Percentiles rank a stretch among this genome's conserved stretches.
Evolutionary conservation across 23 tunicate genomes (phyloP).

Genomic region (Styela clava): DNA sequence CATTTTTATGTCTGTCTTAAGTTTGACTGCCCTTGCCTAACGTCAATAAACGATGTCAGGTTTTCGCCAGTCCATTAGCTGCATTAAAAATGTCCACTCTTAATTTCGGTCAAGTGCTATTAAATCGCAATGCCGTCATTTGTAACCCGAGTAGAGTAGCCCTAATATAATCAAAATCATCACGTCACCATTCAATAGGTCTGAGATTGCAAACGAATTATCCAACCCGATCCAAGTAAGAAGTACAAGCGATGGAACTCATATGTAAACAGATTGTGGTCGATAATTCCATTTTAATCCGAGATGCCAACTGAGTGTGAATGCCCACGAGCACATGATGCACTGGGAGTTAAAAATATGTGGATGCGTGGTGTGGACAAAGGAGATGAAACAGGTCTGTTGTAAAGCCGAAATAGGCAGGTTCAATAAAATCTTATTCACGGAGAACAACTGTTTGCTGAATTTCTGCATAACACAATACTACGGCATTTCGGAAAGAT

Average conservation of each 20-base stretch:
- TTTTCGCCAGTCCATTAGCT: neutral
- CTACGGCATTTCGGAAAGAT: too few species aligned
- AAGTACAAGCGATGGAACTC: constrained; percentile 61
- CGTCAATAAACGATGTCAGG: neutral
- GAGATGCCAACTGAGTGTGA: neutral
- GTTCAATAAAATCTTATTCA: too few species aligned
- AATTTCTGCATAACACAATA: too few species aligned
- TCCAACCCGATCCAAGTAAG: constrained; percentile 51
- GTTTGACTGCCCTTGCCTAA: neutral
- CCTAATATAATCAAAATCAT: neutral
- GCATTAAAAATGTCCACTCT: neutral
- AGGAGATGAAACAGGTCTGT: constrained; percentile 57
- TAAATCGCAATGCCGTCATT: neutral
- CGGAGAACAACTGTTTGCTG: too few species aligned
- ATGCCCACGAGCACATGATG: constrained; percentile 34
- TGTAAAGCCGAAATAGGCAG: too few species aligned
- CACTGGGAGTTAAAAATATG: constrained; percentile 75
- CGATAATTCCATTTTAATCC: neutral
- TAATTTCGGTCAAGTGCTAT: neutral
- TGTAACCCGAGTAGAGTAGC: neutral
- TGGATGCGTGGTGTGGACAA: constrained; percentile 83
- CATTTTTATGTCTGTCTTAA: neutral
- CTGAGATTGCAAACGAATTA: constrained; percentile 42
- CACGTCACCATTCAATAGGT: neutral
- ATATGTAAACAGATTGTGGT: constrained; percentile 33